phyloP scores from a whole-genome alignment of 2,797 vertebrate genomes.

The Eulemur albifrons region DNA sequence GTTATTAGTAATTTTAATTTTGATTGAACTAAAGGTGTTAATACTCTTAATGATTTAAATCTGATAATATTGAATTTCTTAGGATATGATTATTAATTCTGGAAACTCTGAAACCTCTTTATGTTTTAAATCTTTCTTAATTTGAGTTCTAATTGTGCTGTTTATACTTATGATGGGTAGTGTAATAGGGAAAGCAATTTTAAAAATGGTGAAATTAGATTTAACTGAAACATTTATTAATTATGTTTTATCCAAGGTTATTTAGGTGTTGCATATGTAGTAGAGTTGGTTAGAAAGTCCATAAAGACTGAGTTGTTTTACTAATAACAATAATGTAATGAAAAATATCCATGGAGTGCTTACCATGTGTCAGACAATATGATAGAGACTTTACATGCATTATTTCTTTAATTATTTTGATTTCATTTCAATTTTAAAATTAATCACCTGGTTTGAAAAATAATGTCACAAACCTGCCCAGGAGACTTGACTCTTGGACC shows the following conservation, averaged over 20 bases:
- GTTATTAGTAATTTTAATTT: slow-evolving; percentile 2
- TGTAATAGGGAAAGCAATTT: neutral
- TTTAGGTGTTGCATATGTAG: neutral
- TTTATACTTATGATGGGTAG: neutral
- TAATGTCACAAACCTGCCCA: neutral
- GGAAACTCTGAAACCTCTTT: neutral
- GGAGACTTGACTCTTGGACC: neutral
- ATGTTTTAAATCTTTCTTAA: neutral
- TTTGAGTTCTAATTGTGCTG: neutral
- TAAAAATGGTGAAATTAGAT: neutral
- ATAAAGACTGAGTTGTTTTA: neutral
- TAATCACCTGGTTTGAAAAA: neutral
- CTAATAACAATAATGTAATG: neutral
- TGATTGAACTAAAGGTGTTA: neutral
- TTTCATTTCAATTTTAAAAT: slow-evolving; percentile 22
- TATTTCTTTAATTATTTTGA: neutral
- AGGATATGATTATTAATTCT: neutral
- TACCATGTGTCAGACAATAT: neutral
- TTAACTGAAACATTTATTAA: slow-evolving; percentile 6
- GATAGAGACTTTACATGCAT: neutral
- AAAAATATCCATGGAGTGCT: neutral
- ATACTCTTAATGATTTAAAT: neutral
- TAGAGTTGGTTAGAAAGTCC: neutral
- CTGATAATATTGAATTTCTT: neutral
- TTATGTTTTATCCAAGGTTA: neutral